These are phyloP conservation scores for Drosophila borborema DNA, from an alignment of 2,888 invertebrate genomes.

Conservation along the genomic window DNA sequence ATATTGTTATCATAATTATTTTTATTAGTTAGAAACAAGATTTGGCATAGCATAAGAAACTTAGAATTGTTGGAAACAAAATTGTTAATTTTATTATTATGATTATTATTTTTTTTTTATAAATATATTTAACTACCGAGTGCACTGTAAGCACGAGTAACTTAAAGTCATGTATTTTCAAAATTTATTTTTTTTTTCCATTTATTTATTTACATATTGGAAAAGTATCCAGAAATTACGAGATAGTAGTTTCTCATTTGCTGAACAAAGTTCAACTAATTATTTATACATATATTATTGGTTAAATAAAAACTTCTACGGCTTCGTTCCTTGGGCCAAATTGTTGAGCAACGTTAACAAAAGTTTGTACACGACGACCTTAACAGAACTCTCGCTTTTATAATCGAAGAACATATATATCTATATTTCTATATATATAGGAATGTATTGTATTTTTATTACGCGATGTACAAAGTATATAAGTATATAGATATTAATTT, in stretches of 20 bases:
- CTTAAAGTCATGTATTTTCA: neutral
- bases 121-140: neutral
- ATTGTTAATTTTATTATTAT: no score
- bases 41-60: neutral
- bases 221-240: neutral
- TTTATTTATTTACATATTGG: neutral
- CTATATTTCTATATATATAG: neutral
- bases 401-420: constrained; percentile 24
- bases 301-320: constrained; percentile 2
- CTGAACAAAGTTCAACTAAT: neutral
- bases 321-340: constrained; percentile 48
- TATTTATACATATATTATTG: neutral
- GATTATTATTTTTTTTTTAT: no score
- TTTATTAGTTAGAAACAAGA: neutral
- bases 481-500: constrained; percentile 22
- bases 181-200: neutral
- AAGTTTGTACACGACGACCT: constrained; percentile 20
- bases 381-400: constrained; percentile 42
- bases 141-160: neutral
- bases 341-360: constrained; percentile 46
- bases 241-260: neutral
- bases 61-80: neutral
- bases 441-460: constrained; percentile 36
- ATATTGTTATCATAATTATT: neutral
- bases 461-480: constrained; percentile 25